phyloP scores from a whole-genome alignment of 2,797 vertebrate genomes.

The Enteromius argenteus region DNA sequence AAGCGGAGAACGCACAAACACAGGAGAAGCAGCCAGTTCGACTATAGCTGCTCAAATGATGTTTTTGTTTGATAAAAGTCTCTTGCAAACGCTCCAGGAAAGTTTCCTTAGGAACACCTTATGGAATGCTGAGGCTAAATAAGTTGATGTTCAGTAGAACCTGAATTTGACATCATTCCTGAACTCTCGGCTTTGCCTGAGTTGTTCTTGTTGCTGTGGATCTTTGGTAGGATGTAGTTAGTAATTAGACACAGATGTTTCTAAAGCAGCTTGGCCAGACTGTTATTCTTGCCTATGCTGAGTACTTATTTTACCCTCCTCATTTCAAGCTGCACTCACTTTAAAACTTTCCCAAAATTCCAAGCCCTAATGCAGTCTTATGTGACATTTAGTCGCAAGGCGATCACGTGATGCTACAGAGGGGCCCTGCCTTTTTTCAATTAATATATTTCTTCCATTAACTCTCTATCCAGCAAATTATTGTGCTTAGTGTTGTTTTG shows the following conservation, averaged over 20 bases:
- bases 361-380: slow-evolving; percentile 83
- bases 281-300: slow-evolving; percentile 96
- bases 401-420: slow-evolving; percentile 59
- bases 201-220: slow-evolving; percentile 82
- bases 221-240: slow-evolving; percentile 86
- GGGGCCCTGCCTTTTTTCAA: slow-evolving; percentile 17
- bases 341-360: slow-evolving; percentile 88
- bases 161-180: slow-evolving; percentile 82
- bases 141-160: slow-evolving; percentile 72
- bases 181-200: slow-evolving; percentile 78
- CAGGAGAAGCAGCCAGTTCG: background rate
- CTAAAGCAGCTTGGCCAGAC: slow-evolving; percentile 84
- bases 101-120: background rate
- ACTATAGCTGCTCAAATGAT: slow-evolving; percentile 31
- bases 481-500: slow-evolving; percentile 15
- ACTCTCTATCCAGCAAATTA: slow-evolving; percentile 29
- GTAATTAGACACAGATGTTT: slow-evolving; percentile 97
- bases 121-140: slow-evolving; percentile 65
- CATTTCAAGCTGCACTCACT: slow-evolving; percentile 86
- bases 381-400: slow-evolving; percentile 60
- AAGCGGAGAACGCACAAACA: slow-evolving; percentile 11
- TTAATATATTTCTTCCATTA: slow-evolving; percentile 20
- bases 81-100: slow-evolving; percentile 7
- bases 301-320: slow-evolving; percentile 74
- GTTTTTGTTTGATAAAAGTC: slow-evolving; percentile 7